Evolutionary conservation across 2,888 invertebrate species (phyloP), one percentile per base, ranked within the genome.

Genomic region (Eustalomyia histrio): DNA sequence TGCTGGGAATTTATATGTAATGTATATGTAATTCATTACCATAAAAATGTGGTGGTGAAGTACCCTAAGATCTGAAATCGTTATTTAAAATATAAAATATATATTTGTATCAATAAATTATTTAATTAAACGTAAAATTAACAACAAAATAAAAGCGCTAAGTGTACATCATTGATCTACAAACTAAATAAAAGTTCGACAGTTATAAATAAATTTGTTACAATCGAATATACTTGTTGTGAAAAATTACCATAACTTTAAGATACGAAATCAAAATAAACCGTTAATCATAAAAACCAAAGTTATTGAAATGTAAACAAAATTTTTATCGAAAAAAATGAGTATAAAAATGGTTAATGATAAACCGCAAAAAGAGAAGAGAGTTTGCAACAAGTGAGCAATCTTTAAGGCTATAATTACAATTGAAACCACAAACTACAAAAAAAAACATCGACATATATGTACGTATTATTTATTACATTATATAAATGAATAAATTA

Each of bases 111-210:
- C n/a, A n/a, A n/a, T n/a, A n/a, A n/a, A n/a, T n/a, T n/a, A n/a
- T n/a, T n/a, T n/a, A n/a, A n/a, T n/a, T n/a, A n/a, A n/a, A n/a
- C n/a, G n/a, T n/a, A 21, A 21, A 21, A 21, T 29, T 4, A 39
- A 39, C 12, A 39, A 39, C 10, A 12, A 14, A 29, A 47, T 5
- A 52, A 65, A 72, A 67, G 4, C 39, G 39, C 18, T 55, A 17
- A 35, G 57, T 63, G 61, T 60, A 18, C 55, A 67, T 60, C 55
- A 55, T 53, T 72, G 71, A 76, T 78, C 72, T 78, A 67, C 53
- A 72, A 69, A 64, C 52, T 29, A 64, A 58, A 71, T 65, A 60
- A 63, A 64, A 29, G 29, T 43, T 33, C 29, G 29, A 71, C 71
- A 65, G 71, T 71, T 71, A 71, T 17, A 69, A 29, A 50, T 63